Evolutionary conservation across 2,888 invertebrate species (phyloP), one percentile per base, ranked within the genome.

Genomic region (Cyaniris semiargus): DNA sequence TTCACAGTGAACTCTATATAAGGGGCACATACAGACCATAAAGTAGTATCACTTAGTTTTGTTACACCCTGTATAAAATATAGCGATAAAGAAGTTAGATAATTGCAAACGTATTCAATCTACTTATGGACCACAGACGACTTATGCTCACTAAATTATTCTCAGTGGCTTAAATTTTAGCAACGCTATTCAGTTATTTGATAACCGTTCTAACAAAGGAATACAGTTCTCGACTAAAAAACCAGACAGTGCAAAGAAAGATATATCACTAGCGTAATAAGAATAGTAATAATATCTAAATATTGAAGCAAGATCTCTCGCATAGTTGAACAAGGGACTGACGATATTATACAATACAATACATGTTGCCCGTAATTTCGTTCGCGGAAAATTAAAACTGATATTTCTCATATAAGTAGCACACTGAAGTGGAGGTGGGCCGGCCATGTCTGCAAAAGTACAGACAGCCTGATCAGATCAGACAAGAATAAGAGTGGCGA

Each of bases 271-370:
- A 6, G 5, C 23, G 27, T 27, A 27, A 66, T 66, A 66, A 66
- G 27, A 66, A 27, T 27, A 66, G 66, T 66, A n/a, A 27, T 66
- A 23, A 60, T 27, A 27, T 66, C 27, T 15, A 66, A 66, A 66
- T 66, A 66, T 27, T 66, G 27, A 66, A 66, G 66, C 21, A 60
- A 66, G 66, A 27, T 66, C 66, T 66, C 66, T 66, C 66, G 27
- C 60, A 1, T 31, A 27, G 27, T 66, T 27, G 66, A 66, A 27
- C 66, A 27, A 27, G 15, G 27, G 66, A 27, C 38, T 38, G 7
- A 38, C 15, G 6, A 66, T 66, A 15, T 15, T 66, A 15, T 15
- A 23, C 60, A 23, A 60, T 66, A 27, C 5, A n/a, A n/a, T 27
- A 66, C 10, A 66, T 66, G 23, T 15, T 27, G 1, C 15, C 27